Evolutionary conservation across 1,140 invertebrate species (phyloP).

Genomic region (Metopolophium dirhodum): DNA sequence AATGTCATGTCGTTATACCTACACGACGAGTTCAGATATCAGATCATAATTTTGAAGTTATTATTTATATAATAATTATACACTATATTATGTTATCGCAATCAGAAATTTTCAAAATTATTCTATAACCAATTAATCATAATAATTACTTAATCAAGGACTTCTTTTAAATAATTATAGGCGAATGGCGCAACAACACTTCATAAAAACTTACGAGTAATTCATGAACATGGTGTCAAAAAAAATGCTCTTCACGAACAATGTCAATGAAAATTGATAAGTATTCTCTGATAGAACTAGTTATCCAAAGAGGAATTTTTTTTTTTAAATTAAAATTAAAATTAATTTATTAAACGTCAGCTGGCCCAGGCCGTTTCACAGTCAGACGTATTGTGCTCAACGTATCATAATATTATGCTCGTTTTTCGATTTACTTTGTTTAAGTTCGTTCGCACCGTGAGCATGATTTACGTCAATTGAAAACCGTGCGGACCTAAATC

Average conservation of each 20-base stretch:
- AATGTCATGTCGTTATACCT: background rate
- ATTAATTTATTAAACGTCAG: background rate
- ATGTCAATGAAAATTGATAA: background rate
- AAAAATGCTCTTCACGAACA: background rate
- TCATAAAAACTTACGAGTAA: background rate
- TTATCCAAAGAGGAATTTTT: background rate
- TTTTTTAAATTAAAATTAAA: background rate
- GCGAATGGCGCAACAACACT: background rate
- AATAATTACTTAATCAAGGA: background rate
- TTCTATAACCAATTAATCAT: background rate
- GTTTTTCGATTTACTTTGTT: background rate
- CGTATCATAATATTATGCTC: background rate
- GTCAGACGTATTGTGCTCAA: background rate
- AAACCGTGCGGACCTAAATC: background rate
- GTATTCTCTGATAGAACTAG: background rate
- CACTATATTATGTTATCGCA: background rate
- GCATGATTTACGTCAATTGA: background rate
- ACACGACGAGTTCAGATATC: background rate
- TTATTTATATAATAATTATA: background rate
- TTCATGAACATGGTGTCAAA: background rate
- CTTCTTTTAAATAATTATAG: conserved; percentile 15
- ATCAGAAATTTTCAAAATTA: background rate
- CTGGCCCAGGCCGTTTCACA: background rate
- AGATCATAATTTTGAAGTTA: background rate
- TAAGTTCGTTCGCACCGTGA: background rate